Evolutionary conservation across 2,797 vertebrate species (phyloP).

Genomic region (Petrocephalus sullivani): DNA sequence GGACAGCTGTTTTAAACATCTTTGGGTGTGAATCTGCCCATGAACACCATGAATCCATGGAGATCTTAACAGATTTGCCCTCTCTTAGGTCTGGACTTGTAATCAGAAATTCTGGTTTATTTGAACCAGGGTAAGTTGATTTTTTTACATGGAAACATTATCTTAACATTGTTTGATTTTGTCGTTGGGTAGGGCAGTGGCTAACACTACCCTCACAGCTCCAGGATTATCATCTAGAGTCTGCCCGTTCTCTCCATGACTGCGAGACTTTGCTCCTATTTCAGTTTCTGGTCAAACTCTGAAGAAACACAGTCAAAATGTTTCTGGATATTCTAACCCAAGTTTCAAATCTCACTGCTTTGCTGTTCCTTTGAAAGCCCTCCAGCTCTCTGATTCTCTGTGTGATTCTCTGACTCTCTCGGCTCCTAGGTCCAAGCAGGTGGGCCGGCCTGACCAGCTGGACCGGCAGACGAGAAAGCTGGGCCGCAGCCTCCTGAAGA

Average conservation of each 20-base stretch:
- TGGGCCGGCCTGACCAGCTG: slow-evolving; percentile 42
- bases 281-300: too few relatives aligned
- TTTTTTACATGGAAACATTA: not conserved
- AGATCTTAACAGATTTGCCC: not conserved
- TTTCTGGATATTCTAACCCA: not conserved
- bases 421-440: not conserved
- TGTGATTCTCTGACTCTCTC: not conserved
- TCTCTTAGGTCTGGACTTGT: slow-evolving; percentile 64
- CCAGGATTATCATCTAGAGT: not conserved
- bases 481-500: slow-evolving; percentile 67
- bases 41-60: not conserved
- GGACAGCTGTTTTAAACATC: not conserved
- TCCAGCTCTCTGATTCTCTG: not conserved
- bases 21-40: not conserved
- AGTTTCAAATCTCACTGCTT: not conserved
- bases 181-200: not conserved
- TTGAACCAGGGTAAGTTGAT: slow-evolving; percentile 64
- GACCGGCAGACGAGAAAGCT: slow-evolving; percentile 64
- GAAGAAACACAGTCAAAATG: too few relatives aligned
- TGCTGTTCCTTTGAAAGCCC: not conserved
- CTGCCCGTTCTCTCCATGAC: not conserved
- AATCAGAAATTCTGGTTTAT: slow-evolving; percentile 69
- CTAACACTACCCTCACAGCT: not conserved
- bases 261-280: not conserved
- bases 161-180: not conserved